Evolutionary conservation across 2,888 invertebrate species (phyloP).

Genomic region (Hydraecia micacea): DNA sequence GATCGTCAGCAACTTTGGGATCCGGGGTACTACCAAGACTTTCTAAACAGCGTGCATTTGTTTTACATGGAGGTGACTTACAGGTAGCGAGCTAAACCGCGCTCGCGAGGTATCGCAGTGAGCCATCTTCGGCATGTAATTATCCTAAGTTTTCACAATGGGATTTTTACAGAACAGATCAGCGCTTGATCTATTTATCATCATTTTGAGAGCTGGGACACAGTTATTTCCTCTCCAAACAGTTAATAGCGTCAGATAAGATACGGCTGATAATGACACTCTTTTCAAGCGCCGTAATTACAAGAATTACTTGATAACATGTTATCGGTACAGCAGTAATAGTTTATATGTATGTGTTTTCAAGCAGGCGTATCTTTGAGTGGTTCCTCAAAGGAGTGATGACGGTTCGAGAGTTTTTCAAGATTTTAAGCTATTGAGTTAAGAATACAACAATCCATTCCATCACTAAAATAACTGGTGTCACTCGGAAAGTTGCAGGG

Average conservation of each 20-base stretch:
- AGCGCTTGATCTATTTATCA: slow-evolving; percentile 23
- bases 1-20: no score
- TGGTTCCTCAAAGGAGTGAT: not conserved
- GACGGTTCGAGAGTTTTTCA: not conserved
- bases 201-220: slow-evolving; percentile 6
- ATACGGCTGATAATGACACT: slow-evolving; percentile 21
- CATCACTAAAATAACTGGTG: no score
- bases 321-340: slow-evolving; percentile 8
- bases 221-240: slow-evolving; percentile 16
- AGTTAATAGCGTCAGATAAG: slow-evolving; percentile 38
- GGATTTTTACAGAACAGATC: not conserved
- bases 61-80: no score
- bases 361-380: slow-evolving; percentile 3
- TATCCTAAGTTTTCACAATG: not conserved
- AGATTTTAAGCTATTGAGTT: no score
- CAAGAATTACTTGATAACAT: slow-evolving; percentile 32
- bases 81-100: no score
- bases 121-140: no score
- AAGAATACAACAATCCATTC: no score
- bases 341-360: not conserved
- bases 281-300: slow-evolving; percentile 38
- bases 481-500: no score
- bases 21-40: no score
- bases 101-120: no score
- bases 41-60: no score